Percentiles rank a stretch among this genome's conserved stretches.
phyloP scores from a whole-genome alignment of 2,113 vertebrate genomes.

The Thomomys bottae region DNA sequence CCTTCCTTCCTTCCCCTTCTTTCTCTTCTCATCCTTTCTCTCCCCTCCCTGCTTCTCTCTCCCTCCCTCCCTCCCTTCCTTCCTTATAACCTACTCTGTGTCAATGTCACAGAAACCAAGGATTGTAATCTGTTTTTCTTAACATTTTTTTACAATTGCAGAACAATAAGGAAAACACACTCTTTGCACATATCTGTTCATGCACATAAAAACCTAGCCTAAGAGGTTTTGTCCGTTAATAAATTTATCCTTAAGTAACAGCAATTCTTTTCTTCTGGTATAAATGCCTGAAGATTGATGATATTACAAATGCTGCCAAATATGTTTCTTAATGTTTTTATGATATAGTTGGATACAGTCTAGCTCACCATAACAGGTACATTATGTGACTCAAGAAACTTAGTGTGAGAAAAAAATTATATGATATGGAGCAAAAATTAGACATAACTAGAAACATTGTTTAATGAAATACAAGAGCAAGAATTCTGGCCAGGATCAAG shows the following conservation, averaged over 20 bases:
- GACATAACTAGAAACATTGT: neutral
- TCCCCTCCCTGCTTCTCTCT: no score
- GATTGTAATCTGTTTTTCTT: neutral
- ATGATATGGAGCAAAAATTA: neutral
- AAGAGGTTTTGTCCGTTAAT: neutral
- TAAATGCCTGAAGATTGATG: neutral
- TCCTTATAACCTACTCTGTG: neutral
- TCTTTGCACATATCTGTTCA: neutral
- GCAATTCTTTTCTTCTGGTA: neutral
- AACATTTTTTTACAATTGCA: neutral
- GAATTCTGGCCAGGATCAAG: no score
- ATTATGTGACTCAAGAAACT: neutral
- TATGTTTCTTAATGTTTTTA: neutral
- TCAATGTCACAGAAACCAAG: neutral
- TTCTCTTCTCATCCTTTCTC: neutral
- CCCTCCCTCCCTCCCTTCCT: neutral
- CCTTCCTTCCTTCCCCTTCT: no score
- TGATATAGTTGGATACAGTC: neutral
- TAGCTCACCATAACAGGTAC: neutral
- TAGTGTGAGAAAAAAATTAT: neutral
- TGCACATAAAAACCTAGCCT: neutral
- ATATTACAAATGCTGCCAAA: neutral
- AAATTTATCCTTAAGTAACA: neutral
- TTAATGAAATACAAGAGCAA: neutral
- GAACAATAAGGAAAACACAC: neutral